Percentiles rank a stretch among this genome's conserved stretches.
These are phyloP conservation scores for Melanotaenia trifasciata DNA, from an alignment of 2,797 vertebrate species.

Conservation along the genomic window DNA sequence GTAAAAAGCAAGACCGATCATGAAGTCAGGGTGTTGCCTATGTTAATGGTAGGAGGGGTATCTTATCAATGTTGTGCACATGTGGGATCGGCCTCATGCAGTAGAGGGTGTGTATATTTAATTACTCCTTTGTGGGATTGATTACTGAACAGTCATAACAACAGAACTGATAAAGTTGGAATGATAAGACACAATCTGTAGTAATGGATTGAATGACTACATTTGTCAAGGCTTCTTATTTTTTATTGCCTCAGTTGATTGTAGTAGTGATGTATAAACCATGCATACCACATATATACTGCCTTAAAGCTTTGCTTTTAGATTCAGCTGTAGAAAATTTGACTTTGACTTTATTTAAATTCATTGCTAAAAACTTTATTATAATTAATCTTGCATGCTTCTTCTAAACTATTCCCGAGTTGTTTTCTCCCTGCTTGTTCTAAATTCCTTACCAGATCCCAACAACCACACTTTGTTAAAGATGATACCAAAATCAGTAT, in stretches of 20 bases:
- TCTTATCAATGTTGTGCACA: slow-evolving; percentile 69
- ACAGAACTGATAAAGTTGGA: neutral
- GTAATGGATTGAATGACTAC: neutral
- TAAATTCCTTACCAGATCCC: neutral
- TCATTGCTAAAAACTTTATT: neutral
- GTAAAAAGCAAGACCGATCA: neutral
- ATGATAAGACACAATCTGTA: neutral
- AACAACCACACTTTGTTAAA: neutral
- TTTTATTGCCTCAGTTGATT: neutral
- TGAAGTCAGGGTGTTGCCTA: slow-evolving; percentile 47
- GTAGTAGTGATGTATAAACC: neutral
- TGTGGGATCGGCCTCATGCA: slow-evolving; percentile 55
- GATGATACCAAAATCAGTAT: neutral
- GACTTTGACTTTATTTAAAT: neutral
- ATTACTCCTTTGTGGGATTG: slow-evolving; percentile 33
- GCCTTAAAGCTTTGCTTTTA: neutral
- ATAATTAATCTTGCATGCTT: neutral
- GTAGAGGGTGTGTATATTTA: slow-evolving; percentile 61
- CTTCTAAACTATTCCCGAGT: neutral
- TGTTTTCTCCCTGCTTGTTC: neutral
- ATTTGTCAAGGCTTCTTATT: neutral
- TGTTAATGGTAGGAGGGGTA: slow-evolving; percentile 41
- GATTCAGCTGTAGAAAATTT: neutral
- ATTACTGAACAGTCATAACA: slow-evolving; percentile 62
- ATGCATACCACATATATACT: neutral